Evolutionary conservation across 2,797 vertebrate species (phyloP).

Genomic region (Odontamblyopus rebecca): DNA sequence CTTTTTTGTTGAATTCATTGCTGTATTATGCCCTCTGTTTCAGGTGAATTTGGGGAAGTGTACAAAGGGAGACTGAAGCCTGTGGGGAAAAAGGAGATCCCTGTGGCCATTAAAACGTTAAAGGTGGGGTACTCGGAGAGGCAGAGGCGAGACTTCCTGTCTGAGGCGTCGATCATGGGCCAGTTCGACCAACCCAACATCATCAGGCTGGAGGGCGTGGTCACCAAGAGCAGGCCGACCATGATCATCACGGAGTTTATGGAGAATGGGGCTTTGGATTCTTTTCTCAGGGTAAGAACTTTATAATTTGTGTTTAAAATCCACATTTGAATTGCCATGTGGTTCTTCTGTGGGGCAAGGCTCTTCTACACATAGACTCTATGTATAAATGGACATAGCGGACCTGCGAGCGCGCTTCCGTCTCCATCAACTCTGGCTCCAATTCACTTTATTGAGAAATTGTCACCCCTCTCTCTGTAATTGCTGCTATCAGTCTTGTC

Average conservation of each 20-base stretch:
- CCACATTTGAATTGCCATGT: not conserved
- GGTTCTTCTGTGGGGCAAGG: too few relatives aligned
- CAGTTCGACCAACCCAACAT: slow-evolving; percentile 97
- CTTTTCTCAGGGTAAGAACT: slow-evolving; percentile 86
- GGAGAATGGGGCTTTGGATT: slow-evolving; percentile 94
- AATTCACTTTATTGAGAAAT: too few relatives aligned
- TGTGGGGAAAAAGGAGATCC: slow-evolving; percentile 89
- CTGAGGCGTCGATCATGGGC: slow-evolving; percentile 95
- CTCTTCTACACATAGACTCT: too few relatives aligned
- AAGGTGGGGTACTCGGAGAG: slow-evolving; percentile 93
- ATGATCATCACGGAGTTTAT: slow-evolving; percentile 99
- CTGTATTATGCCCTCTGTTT: slow-evolving; percentile 1
- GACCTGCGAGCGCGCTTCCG: too few relatives aligned
- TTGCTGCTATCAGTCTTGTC: too few relatives aligned
- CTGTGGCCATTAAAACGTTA: slow-evolving; percentile 92
- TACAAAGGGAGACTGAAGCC: slow-evolving; percentile 92
- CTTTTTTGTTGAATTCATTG: too few relatives aligned
- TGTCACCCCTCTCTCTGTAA: too few relatives aligned
- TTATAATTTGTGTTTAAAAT: not conserved
- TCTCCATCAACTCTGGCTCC: too few relatives aligned
- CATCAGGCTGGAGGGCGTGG: slow-evolving; percentile 91
- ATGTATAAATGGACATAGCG: too few relatives aligned
- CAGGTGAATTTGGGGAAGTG: slow-evolving; percentile 95
- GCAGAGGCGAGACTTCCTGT: slow-evolving; percentile 92
- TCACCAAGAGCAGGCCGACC: slow-evolving; percentile 93